These are phyloP conservation scores for Elmis aenea DNA, from an alignment of 2,888 invertebrate species.

Conservation along the genomic window DNA sequence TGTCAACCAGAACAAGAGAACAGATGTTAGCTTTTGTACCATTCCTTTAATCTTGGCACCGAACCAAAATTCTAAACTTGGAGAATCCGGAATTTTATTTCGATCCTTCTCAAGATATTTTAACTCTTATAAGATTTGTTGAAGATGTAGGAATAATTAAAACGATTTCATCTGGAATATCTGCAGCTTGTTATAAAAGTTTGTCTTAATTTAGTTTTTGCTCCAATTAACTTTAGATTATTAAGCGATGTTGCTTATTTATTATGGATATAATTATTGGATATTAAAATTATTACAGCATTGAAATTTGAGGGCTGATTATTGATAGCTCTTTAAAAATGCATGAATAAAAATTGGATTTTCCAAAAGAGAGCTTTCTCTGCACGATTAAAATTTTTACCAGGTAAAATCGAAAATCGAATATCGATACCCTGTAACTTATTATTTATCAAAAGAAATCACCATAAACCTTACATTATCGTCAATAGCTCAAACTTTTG, in stretches of 20 bases:
- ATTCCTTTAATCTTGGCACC: slow-evolving; percentile 23
- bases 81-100: slow-evolving; percentile 20
- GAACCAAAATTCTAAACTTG: slow-evolving; percentile 24
- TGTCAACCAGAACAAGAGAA: slow-evolving; percentile 21
- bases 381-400: too few species aligned
- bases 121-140: slow-evolving; percentile 19
- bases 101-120: slow-evolving; percentile 19
- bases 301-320: too few species aligned
- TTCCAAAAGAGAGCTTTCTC: too few species aligned
- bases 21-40: slow-evolving; percentile 23
- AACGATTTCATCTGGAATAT: slow-evolving; percentile 32
- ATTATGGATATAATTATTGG: too few species aligned
- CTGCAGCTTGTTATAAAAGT: slow-evolving; percentile 26
- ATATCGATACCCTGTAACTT: too few species aligned
- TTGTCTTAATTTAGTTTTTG: slow-evolving; percentile 30
- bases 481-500: too few species aligned
- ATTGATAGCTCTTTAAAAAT: too few species aligned
- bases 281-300: too few species aligned
- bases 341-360: too few species aligned
- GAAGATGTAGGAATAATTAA: slow-evolving; percentile 31
- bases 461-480: too few species aligned
- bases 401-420: too few species aligned
- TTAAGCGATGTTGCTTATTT: slow-evolving; percentile 26
- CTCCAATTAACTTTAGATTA: slow-evolving; percentile 32
- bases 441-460: too few species aligned